These are phyloP conservation scores for Pantelozetes paolii DNA, from an alignment of 2,888 invertebrate species.

Conservation along the genomic window DNA sequence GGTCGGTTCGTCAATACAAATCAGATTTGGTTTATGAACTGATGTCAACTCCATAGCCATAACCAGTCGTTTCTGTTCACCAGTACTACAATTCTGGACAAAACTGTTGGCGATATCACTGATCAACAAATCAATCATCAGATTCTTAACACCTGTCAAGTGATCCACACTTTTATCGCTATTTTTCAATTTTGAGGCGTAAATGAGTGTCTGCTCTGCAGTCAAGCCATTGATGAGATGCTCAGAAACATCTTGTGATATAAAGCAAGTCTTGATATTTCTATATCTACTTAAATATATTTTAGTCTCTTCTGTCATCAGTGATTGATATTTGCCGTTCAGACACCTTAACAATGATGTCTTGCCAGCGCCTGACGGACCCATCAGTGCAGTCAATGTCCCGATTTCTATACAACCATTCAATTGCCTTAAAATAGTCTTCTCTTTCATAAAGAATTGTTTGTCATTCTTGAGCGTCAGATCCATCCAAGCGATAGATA, in stretches of 20 bases:
- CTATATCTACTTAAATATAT: constrained; percentile 18
- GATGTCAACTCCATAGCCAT: constrained; percentile 36
- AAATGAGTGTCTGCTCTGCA: constrained; percentile 12
- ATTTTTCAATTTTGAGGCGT: constrained; percentile 28
- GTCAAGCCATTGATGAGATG: constrained; percentile 28
- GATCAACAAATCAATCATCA: constrained; percentile 27
- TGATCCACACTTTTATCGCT: constrained; percentile 14
- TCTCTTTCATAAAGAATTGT: constrained; percentile 8
- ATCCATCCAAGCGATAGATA: constrained; percentile 23
- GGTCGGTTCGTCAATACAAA: constrained; percentile 33
- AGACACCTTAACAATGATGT: constrained; percentile 23
- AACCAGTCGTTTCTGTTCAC: constrained; percentile 25
- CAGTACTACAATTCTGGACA: constrained; percentile 23
- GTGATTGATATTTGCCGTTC: constrained; percentile 14
- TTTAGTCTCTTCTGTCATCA: constrained; percentile 1
- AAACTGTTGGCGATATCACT: constrained; percentile 26
- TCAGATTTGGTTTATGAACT: constrained; percentile 13
- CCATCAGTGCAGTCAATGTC: constrained; percentile 28
- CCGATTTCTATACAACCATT: constrained; percentile 24
- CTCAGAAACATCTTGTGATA: constrained; percentile 25
- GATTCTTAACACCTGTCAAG: not conserved
- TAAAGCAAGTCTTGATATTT: constrained; percentile 24
- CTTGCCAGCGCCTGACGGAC: constrained; percentile 26
- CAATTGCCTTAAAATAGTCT: constrained; percentile 17
- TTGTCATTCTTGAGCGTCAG: not conserved